Conservation (phyloP, 2,113 vertebrate species). For the Vombatus ursinus region DNA sequence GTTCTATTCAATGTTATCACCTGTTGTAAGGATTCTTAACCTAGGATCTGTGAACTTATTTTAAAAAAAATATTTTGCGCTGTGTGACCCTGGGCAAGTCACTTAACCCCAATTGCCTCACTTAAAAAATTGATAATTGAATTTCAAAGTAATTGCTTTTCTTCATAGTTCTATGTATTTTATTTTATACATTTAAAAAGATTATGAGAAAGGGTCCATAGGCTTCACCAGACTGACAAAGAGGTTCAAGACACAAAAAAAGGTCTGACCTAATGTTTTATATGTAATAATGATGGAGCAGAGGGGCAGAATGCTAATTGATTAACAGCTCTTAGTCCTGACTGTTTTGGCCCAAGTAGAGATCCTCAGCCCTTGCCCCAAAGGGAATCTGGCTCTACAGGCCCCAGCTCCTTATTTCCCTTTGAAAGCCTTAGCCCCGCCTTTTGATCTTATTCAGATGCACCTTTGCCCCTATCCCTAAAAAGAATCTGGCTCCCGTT, state of each 20-base stretch:
- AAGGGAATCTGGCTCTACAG: no score
- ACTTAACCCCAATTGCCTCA: no score
- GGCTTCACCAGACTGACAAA: not conserved
- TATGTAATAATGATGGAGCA: not conserved
- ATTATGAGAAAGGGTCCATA: not conserved
- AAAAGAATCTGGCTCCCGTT: no score
- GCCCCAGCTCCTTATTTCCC: no score
- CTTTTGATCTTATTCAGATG: no score
- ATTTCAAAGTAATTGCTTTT: not conserved
- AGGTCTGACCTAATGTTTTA: not conserved
- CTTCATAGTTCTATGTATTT: not conserved
- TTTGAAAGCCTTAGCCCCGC: no score
- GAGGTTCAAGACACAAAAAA: not conserved
- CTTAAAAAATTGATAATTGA: no score
- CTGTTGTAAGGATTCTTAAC: not conserved
- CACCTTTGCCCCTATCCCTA: no score
- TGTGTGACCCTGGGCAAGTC: no score
- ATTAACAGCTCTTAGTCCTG: not conserved
- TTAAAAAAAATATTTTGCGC: not conserved
- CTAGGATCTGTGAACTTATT: not conserved
- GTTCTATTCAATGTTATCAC: not conserved
- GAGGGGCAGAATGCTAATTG: not conserved
- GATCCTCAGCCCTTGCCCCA: no score
- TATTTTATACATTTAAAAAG: not conserved
- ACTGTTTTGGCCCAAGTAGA: no score